These are phyloP conservation scores for Euura lappo DNA, from an alignment of 1,140 invertebrate genomes.

Conservation along the genomic window DNA sequence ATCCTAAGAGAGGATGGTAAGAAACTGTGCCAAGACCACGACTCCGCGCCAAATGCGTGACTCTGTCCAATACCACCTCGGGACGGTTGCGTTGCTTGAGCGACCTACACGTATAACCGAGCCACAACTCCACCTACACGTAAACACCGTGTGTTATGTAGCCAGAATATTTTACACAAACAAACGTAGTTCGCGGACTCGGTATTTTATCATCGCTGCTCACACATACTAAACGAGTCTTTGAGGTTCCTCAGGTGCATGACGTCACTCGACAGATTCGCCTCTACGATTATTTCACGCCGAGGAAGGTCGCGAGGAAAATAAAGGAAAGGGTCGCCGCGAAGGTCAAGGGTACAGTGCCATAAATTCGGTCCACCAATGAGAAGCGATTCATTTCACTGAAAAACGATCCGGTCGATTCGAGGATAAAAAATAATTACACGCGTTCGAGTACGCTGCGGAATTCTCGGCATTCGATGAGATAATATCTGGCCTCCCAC, in stretches of 20 bases:
- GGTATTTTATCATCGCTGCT: background rate
- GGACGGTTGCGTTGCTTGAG: background rate
- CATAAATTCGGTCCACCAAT: too few species aligned
- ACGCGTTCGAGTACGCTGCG: background rate
- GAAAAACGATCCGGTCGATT: too few species aligned
- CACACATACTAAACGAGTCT: background rate
- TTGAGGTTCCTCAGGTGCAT: background rate
- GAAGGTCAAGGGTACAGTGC: too few species aligned
- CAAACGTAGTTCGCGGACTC: background rate
- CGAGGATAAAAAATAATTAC: too few species aligned
- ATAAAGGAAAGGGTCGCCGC: background rate
- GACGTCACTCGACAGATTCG: background rate
- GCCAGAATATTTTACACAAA: background rate
- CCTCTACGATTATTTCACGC: background rate
- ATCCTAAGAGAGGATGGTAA: constrained; percentile 10
- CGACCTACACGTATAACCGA: constrained; percentile 5
- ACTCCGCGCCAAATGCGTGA: constrained; percentile 5
- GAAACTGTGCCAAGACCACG: constrained; percentile 13
- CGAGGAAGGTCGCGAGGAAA: background rate
- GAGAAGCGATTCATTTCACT: too few species aligned
- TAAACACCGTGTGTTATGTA: background rate
- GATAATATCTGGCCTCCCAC: constrained; percentile 5
- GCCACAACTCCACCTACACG: background rate
- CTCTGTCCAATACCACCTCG: background rate
- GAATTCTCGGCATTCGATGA: background rate